Evolutionary conservation across 2,888 invertebrate genomes (phyloP).

Genomic region (Cepaea hortensis): DNA sequence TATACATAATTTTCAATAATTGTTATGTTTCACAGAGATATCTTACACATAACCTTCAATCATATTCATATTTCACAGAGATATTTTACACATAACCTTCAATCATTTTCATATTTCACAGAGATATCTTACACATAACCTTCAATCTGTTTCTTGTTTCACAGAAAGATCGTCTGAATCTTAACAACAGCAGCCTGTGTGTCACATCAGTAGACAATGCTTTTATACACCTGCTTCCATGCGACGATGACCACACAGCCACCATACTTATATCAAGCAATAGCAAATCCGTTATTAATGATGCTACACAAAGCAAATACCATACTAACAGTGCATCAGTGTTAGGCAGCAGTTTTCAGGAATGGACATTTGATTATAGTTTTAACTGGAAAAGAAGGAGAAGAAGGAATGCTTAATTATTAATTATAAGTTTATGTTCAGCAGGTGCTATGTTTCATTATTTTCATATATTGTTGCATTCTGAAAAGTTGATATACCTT

Average conservation of each 20-base stretch:
- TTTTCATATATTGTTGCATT: not conserved
- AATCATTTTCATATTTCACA: not conserved
- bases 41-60: too few relatives aligned
- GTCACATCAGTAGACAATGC: conserved; percentile 53
- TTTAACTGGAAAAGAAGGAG: conserved; percentile 46
- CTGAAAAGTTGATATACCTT: too few relatives aligned
- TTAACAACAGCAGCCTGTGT: conserved; percentile 48
- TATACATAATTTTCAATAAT: not conserved
- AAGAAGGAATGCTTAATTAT: conserved; percentile 11
- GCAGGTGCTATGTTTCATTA: conserved; percentile 14
- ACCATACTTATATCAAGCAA: not conserved
- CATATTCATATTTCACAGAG: too few relatives aligned
- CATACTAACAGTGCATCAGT: not conserved
- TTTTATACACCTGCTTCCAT: conserved; percentile 45
- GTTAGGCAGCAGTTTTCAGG: conserved; percentile 22
- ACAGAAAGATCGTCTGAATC: conserved; percentile 43
- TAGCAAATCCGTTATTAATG: not conserved
- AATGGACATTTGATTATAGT: conserved; percentile 43
- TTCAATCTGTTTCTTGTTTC: not conserved
- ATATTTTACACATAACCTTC: too few relatives aligned
- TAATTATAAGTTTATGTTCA: not conserved
- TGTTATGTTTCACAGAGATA: not conserved
- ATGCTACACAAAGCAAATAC: not conserved
- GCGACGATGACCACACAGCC: conserved; percentile 20
- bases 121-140: not conserved